Base-by-base conservation (phyloP, 2,888 invertebrate species). In the Drosophila lutescens region DNA sequence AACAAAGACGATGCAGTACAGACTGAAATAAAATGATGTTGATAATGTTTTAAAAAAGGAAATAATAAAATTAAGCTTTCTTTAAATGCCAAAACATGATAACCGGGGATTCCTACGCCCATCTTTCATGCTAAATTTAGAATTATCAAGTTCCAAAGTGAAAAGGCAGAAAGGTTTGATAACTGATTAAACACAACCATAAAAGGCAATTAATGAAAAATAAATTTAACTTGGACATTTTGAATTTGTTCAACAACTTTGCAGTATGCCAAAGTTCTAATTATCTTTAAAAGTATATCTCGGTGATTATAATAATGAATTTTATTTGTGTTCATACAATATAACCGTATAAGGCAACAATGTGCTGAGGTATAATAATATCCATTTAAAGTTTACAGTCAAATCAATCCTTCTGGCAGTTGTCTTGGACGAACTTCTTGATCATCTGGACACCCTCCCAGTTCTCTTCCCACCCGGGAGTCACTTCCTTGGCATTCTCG, bases 391-490 rank as follows among this genome's bases (percentile, higher is more conserved):
- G 20, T 4, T 30, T 32, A 17, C 6, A 6, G 1, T 17, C 8
- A 4, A 23, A 8, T 54, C 15, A 50, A 12, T 73, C 65, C 10
- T 49, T 36, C 49, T 73, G 38, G 13, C 44, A 36, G n/a, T 53
- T 34, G 2, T 60, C 23, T 0, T 49, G 51, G 2, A 85, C 17
- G 26, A 43, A 73, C 0, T 30, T 20, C 79, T 93, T 94, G 91
- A 93, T 93, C 13, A 93, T 93, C 4, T 92, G 91, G 15, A 93
- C 77, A 1, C 93, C 94, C 41, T 93, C 92, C 90, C 93, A 92
- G 85, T 94, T 94, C 69, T 94, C 93, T 49, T 93, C 93, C 82
- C 93, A 95, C 13, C 94, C 95, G 0, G 94, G 93, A 17, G 93
- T 93, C 4, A 93, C 93, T 2, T 91, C 88, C 89, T 95, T 94